Evolutionary conservation across 1,140 invertebrate species (phyloP), one percentile per base, ranked within the genome.

Genomic region (Microplitis demolitor): DNA sequence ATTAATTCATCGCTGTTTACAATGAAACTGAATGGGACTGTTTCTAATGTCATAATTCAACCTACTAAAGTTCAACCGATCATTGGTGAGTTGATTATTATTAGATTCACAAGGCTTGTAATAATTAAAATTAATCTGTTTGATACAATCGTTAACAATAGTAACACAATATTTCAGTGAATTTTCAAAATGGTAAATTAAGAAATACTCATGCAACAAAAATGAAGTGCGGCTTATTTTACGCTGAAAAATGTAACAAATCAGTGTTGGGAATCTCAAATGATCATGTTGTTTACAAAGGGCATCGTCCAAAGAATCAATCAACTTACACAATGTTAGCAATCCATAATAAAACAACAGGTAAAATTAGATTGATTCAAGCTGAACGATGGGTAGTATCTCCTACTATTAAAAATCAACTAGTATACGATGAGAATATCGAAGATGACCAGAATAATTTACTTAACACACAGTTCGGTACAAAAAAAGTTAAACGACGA

Each of bases 391-490:
- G 85, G 83, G 60, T 82, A 62, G 80, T 87, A n/a, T 64, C 66
- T 31, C 82, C 86, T n/a, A 80, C 86, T 6, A 69, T 87, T 4
- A 78, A 82, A 9, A 79, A 80, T 50, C 58, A 78, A 24, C 3
- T 9, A 0, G 54, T 66, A 3, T 4, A 69, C 0, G 68, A 81
- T 0, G 39, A 76, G 1, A 72, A 66, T 1, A 72, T 56, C 4
- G 66, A 72, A 4, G 54, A 69, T n/a, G 31, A 69, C 2, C 70
- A 74, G 4, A 79, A 77, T 51, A 74, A 78, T 35, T 60, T 60
- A 5, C 79, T 90, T 8, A 86, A 87, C 54, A 89, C 88, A 81
- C 76, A 88, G 64, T 90, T 90, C 82, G 89, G 89, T 61, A 89
- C 89, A 0, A 89, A 90, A 70, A 86, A 83, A 75, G 74, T 78